A percentile compares a stretch with the other conserved stretches of the same genome.
phyloP scores from a whole-genome alignment of 2,797 vertebrate genomes.

The Peromyscus aztecus region DNA sequence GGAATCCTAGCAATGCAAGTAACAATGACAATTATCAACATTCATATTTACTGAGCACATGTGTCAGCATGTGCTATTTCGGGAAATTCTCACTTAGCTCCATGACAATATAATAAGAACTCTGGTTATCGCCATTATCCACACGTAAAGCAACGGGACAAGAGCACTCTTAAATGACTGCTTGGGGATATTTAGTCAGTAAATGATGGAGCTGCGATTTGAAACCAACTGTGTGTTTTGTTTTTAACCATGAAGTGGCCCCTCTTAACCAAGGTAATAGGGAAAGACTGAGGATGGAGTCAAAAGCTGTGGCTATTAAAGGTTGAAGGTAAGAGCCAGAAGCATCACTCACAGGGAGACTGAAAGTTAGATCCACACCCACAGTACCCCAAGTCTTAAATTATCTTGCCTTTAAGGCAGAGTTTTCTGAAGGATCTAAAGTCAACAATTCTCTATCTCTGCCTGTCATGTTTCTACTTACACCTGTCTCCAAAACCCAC shows the following conservation, averaged over 20 bases:
- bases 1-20: not conserved
- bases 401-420: not conserved
- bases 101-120: not conserved
- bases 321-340: not conserved
- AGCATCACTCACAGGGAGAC: not conserved
- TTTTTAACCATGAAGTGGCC: not conserved
- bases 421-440: not conserved
- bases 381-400: not conserved
- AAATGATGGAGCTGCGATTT: not conserved
- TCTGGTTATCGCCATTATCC: not conserved
- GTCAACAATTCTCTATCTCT: not conserved
- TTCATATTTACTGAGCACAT: not conserved
- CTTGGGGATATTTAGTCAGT: not conserved
- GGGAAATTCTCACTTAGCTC: not conserved
- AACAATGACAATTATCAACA: not conserved
- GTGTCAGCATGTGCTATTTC: not conserved
- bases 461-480: not conserved
- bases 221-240: not conserved
- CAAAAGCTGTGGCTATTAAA: not conserved
- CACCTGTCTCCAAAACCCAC: not conserved
- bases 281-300: not conserved
- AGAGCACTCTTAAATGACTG: not conserved
- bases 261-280: slow-evolving; percentile 13
- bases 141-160: not conserved
- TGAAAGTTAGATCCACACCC: not conserved